A percentile compares a stretch with the other conserved stretches of the same genome.
phyloP scores from a whole-genome alignment of 1,140 invertebrate species.

The Hyphantria cunea region DNA sequence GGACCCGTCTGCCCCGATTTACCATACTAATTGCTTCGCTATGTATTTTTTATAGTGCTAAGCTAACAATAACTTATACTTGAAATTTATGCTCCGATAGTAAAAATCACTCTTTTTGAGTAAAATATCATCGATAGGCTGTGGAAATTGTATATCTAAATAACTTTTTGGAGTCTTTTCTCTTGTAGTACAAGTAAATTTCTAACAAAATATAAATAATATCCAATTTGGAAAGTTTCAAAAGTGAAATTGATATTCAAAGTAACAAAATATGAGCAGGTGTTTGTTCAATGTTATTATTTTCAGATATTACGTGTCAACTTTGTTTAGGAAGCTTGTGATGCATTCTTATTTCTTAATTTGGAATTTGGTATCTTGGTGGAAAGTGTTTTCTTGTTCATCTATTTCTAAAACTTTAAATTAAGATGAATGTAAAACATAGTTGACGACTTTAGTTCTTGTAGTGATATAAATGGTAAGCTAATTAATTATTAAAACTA shows the following conservation, averaged over 20 bases:
- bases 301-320: neutral
- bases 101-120: too few species aligned
- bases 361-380: neutral
- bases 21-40: too few species aligned
- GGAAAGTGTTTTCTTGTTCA: too few species aligned
- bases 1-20: too few species aligned
- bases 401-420: too few species aligned
- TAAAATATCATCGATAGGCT: neutral
- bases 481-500: too few species aligned
- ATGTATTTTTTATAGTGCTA: too few species aligned
- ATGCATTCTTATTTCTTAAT: neutral
- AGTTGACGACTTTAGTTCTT: too few species aligned
- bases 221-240: conserved; percentile 1
- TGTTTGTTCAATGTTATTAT: neutral
- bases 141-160: neutral
- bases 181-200: neutral
- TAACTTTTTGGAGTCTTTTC: neutral
- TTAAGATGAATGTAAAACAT: too few species aligned
- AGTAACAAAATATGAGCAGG: neutral
- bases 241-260: neutral
- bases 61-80: too few species aligned
- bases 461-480: too few species aligned
- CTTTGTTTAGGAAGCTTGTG: neutral
- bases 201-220: neutral
- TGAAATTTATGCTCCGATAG: too few species aligned